phyloP scores from a whole-genome alignment of 2,888 invertebrate species.

The Xestia xanthographa region DNA sequence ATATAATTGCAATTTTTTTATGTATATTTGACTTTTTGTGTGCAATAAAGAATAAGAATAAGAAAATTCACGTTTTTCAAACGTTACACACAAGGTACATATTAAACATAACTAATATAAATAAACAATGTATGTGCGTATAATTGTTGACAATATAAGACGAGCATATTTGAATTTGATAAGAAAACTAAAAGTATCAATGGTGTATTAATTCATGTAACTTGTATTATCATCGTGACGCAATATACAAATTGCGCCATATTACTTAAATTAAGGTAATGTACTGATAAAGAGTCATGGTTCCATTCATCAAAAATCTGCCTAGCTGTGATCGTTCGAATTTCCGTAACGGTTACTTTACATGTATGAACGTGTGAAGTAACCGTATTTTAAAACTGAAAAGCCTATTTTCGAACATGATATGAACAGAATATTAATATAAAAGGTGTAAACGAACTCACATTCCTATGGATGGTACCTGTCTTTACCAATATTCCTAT shows the following conservation, averaged over 20 bases:
- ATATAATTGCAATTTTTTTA: no score
- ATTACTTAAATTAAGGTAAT: not conserved
- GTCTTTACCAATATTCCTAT: no score
- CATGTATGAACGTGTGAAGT: no score
- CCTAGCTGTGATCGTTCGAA: no score
- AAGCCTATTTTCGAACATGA: no score
- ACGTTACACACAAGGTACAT: not conserved
- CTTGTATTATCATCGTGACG: conserved; percentile 8
- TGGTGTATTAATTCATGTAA: conserved; percentile 12
- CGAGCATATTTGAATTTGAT: conserved; percentile 22
- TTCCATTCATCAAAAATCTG: not conserved
- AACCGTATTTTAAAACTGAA: no score
- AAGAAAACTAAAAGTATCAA: conserved; percentile 30
- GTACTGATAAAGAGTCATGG: not conserved
- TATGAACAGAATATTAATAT: no score
- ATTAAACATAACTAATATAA: conserved; percentile 1
- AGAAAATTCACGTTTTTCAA: not conserved
- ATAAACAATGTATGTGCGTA: not conserved
- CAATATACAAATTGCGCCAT: conserved; percentile 14
- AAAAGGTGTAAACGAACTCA: no score
- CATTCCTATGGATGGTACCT: no score
- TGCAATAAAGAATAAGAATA: no score
- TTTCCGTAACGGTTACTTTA: no score
- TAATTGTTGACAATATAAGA: conserved; percentile 21
- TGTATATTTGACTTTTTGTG: no score